Conservation (phyloP, 2,888 invertebrate genomes). For the Argynnis bischoffii region DNA sequence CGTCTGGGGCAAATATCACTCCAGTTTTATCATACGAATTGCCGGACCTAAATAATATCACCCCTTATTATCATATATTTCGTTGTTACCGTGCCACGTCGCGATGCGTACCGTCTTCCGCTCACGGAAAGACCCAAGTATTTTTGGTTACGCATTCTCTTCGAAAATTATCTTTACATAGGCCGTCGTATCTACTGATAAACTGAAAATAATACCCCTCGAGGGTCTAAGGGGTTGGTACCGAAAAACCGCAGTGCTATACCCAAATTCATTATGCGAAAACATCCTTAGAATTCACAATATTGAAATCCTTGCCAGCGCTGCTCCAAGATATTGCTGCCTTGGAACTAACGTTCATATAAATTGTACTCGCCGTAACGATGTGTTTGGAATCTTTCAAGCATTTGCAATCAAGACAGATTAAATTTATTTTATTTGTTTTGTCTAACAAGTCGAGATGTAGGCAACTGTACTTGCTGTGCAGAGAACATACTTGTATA, state of each 20-base stretch:
- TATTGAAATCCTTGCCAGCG: conserved; percentile 69
- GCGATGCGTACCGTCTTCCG: conserved; percentile 56
- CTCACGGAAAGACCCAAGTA: conserved; percentile 57
- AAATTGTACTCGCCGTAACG: conserved; percentile 55
- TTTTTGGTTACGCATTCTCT: conserved; percentile 45
- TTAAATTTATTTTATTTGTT: conserved; percentile 25
- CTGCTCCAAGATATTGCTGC: conserved; percentile 55
- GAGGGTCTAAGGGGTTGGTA: conserved; percentile 58
- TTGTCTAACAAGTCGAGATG: conserved; percentile 6
- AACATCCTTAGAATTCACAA: conserved; percentile 80
- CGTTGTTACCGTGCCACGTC: conserved; percentile 59
- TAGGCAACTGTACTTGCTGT: neutral
- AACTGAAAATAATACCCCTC: conserved; percentile 56
- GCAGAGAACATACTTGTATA: no score
- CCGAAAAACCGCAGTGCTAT: conserved; percentile 79
- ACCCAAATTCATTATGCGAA: conserved; percentile 80
- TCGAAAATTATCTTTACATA: conserved; percentile 48
- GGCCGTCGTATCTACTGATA: conserved; percentile 43
- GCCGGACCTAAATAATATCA: conserved; percentile 75
- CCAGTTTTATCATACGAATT: conserved; percentile 79
- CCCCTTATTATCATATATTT: conserved; percentile 74
- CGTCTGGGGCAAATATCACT: conserved; percentile 75
- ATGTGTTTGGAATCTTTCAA: conserved; percentile 31
- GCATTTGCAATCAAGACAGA: conserved; percentile 27
- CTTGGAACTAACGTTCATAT: conserved; percentile 62